phyloP scores from a whole-genome alignment of 1,140 invertebrate species.

The Leguminivora glycinivorella region DNA sequence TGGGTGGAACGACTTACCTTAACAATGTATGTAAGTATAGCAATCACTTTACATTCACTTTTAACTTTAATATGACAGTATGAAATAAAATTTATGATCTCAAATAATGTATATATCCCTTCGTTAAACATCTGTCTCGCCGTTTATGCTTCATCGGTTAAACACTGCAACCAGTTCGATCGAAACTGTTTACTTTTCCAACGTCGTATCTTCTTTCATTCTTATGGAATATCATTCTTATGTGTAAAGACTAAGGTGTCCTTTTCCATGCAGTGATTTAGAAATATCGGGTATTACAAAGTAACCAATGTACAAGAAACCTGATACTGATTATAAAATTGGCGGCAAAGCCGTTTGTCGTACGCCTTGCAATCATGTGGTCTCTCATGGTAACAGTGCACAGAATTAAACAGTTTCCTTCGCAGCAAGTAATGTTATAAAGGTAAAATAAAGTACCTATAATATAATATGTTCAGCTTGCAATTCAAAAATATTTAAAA shows the following conservation, averaged over 20 bases:
- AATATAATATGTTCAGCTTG: too few species aligned
- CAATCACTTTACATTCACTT: too few species aligned
- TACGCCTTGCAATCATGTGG: slow-evolving; percentile 58
- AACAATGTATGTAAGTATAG: too few species aligned
- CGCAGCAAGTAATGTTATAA: too few species aligned
- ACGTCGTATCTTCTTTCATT: neutral
- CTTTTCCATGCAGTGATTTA: neutral
- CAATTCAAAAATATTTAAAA: too few species aligned
- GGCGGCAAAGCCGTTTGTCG: slow-evolving; percentile 59
- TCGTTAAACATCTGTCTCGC: slow-evolving; percentile 45
- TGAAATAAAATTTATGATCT: neutral
- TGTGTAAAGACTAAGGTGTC: neutral
- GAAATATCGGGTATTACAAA: slow-evolving; percentile 32
- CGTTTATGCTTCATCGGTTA: slow-evolving; percentile 42
- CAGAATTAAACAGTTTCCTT: neutral
- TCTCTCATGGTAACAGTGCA: slow-evolving; percentile 53
- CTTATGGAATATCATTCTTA: neutral
- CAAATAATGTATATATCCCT: slow-evolving; percentile 8
- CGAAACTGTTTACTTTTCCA: neutral
- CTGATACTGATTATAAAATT: slow-evolving; percentile 60
- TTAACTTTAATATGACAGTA: neutral
- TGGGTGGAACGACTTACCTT: too few species aligned
- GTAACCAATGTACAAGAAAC: slow-evolving; percentile 59
- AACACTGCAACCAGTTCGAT: slow-evolving; percentile 44
- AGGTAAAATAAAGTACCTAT: too few species aligned